phyloP scores from a whole-genome alignment of 2,888 invertebrate genomes.

The Temnothorax rugatulus region DNA sequence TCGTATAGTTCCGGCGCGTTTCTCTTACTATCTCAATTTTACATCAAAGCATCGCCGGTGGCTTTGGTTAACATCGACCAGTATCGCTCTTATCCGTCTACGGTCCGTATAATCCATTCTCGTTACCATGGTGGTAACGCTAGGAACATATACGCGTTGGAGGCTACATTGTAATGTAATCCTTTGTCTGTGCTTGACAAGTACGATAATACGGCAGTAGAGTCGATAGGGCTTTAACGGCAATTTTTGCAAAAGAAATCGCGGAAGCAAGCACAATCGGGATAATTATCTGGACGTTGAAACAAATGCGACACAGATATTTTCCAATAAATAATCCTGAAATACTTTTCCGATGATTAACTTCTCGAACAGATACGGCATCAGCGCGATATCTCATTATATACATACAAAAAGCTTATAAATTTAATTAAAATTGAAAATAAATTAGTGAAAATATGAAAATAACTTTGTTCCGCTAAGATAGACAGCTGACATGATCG shows the following conservation, averaged over 20 bases:
- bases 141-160: constrained; percentile 17
- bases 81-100: constrained; percentile 43
- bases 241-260: constrained; percentile 19
- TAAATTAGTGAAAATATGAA: background rate
- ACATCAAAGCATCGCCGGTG: constrained; percentile 37
- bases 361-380: background rate
- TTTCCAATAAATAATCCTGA: background rate
- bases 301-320: background rate
- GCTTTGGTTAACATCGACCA: constrained; percentile 41
- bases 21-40: constrained; percentile 40
- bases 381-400: background rate
- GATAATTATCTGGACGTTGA: constrained; percentile 13
- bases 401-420: background rate
- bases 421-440: constrained; percentile 7
- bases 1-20: background rate
- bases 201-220: constrained; percentile 32
- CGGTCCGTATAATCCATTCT: constrained; percentile 39
- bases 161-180: constrained; percentile 41
- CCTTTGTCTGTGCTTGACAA: constrained; percentile 48
- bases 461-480: background rate
- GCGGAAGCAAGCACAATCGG: constrained; percentile 1
- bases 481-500: background rate
- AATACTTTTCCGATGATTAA: background rate
- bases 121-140: constrained; percentile 21
- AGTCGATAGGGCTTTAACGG: background rate